phyloP scores from a whole-genome alignment of 2,888 invertebrate species.

The Trachelus stipa region DNA sequence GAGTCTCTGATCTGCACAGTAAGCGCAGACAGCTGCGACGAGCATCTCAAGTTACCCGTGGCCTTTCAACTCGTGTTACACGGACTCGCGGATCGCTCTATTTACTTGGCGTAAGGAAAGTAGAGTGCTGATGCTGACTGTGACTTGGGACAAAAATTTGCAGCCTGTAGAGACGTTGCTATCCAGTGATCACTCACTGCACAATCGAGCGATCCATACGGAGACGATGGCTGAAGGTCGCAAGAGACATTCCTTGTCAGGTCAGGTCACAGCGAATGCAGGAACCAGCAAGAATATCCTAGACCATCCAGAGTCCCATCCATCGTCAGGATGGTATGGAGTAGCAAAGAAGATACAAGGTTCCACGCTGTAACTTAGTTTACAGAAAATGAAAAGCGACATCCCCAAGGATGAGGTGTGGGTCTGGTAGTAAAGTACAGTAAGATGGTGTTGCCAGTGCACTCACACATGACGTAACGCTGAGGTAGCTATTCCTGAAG shows the following conservation, averaged over 20 bases:
- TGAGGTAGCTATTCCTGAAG: background rate
- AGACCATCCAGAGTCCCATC: background rate
- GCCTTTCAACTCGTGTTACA: conserved; percentile 60
- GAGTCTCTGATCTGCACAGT: background rate
- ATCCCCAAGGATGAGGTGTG: background rate
- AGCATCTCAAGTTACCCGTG: conserved; percentile 54
- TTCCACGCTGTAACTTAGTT: background rate
- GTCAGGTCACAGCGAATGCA: background rate
- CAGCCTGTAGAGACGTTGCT: background rate
- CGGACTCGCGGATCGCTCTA: conserved; percentile 9
- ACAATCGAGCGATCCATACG: background rate
- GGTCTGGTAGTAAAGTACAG: too few relatives aligned
- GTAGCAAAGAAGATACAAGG: background rate
- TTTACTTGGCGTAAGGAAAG: background rate
- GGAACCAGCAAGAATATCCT: background rate
- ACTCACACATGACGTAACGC: background rate
- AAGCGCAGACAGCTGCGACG: conserved; percentile 38
- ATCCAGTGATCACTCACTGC: background rate
- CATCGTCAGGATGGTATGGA: background rate
- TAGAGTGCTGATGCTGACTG: background rate
- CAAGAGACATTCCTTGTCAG: background rate
- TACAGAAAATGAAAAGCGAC: background rate
- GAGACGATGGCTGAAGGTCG: background rate
- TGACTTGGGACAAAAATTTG: background rate
- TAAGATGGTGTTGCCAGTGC: background rate